These are phyloP conservation scores for Phaedon cochleariae DNA, from an alignment of 2,888 invertebrate species.

Conservation along the genomic window DNA sequence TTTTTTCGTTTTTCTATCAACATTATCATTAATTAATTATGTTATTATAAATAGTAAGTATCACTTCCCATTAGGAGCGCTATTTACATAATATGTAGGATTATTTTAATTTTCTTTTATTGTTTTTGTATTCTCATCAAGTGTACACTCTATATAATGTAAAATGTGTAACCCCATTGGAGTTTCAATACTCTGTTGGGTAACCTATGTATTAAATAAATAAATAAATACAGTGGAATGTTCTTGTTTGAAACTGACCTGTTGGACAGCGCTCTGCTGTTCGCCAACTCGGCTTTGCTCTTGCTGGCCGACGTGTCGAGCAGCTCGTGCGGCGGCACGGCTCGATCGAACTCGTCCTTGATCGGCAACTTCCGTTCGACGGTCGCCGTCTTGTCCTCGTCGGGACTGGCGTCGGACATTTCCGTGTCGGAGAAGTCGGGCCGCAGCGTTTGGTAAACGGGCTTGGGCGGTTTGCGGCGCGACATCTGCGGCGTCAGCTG, in stretches of 20 bases:
- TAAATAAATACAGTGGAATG: too few species aligned
- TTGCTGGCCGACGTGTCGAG: slow-evolving; percentile 88
- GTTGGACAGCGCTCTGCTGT: slow-evolving; percentile 77
- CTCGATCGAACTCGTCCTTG: slow-evolving; percentile 83
- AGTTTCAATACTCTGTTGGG: too few species aligned
- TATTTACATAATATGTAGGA: too few species aligned
- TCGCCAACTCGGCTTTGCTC: slow-evolving; percentile 87
- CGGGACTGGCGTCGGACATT: slow-evolving; percentile 83
- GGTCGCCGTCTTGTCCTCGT: slow-evolving; percentile 80
- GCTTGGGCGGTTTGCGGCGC: slow-evolving; percentile 75
- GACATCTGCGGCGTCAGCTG: slow-evolving; percentile 80
- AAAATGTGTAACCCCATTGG: too few species aligned
- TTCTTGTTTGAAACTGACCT: slow-evolving; percentile 35
- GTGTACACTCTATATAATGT: too few species aligned
- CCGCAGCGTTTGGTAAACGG: slow-evolving; percentile 63
- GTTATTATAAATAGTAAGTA: too few species aligned
- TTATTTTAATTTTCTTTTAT: too few species aligned
- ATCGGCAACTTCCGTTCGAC: slow-evolving; percentile 75
- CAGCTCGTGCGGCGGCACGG: slow-evolving; percentile 86
- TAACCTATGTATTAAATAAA: too few species aligned
- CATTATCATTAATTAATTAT: too few species aligned
- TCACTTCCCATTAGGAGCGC: too few species aligned
- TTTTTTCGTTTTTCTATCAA: too few species aligned
- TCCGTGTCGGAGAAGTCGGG: slow-evolving; percentile 88
- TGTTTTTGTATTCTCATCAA: too few species aligned